Conservation (phyloP, 2,113 vertebrate species). For the Carassius carassius region DNA sequence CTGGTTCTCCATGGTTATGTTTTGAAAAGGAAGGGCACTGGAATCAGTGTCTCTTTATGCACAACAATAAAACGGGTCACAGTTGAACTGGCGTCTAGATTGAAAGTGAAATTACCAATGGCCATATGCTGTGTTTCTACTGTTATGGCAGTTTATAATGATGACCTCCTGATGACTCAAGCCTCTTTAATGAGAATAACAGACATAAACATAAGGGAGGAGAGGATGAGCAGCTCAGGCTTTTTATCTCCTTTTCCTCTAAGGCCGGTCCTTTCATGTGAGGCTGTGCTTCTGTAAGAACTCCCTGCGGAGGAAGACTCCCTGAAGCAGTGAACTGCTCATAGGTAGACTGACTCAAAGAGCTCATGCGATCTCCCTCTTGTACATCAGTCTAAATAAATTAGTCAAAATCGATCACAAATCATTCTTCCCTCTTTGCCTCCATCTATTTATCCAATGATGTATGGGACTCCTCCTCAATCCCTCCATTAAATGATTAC, state of each 20-base stretch:
- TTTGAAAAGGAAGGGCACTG: neutral
- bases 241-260: constrained; percentile 29
- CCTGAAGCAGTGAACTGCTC: neutral
- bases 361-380: neutral
- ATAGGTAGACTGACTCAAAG: neutral
- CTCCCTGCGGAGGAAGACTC: constrained; percentile 7
- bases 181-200: constrained; percentile 28
- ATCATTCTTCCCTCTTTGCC: neutral
- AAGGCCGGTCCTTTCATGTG: neutral
- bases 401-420: constrained; percentile 18
- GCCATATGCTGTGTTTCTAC: constrained; percentile 16
- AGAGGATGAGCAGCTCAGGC: constrained; percentile 14
- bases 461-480: neutral
- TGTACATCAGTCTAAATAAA: neutral
- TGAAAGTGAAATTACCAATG: constrained; percentile 16
- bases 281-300: constrained; percentile 31
- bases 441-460: neutral
- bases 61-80: constrained; percentile 5
- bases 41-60: neutral
- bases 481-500: neutral
- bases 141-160: constrained; percentile 11
- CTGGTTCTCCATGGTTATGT: neutral
- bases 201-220: constrained; percentile 25
- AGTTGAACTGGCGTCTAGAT: constrained; percentile 14
- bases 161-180: constrained; percentile 18